Conservation (phyloP, 2,113 vertebrate species). For the Cranoglanis bouderius region DNA sequence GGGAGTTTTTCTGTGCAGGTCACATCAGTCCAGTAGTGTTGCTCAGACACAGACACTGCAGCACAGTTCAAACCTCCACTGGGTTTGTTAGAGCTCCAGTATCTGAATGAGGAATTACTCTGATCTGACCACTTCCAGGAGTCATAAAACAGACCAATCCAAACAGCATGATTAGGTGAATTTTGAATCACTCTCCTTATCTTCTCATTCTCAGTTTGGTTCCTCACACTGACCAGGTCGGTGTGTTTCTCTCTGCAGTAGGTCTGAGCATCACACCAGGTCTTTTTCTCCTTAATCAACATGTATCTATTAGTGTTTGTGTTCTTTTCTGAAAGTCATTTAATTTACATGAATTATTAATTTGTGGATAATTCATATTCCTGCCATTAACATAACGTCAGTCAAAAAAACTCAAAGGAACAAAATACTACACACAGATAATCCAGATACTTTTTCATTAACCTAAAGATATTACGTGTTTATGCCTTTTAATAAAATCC, state of each 20-base stretch:
- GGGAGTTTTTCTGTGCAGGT: neutral
- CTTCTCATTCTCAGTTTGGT: neutral
- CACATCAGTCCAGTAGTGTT: neutral
- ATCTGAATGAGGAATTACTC: slow-evolving; percentile 2
- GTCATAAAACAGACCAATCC: neutral
- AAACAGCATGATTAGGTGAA: accelerated
- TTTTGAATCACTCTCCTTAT: neutral
- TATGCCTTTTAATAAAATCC: neutral
- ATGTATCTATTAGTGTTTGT: neutral
- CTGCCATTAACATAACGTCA: neutral
- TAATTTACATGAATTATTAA: neutral
- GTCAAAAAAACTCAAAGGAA: neutral
- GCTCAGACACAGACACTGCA: neutral
- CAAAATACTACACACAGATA: neutral
- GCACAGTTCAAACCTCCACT: neutral
- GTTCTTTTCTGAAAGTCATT: neutral
- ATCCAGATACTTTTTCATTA: neutral
- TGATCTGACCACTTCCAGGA: neutral
- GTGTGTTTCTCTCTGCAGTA: neutral
- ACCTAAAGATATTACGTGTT: too few species aligned
- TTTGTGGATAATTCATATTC: neutral
- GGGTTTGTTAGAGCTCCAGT: neutral
- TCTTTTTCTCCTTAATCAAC: too few species aligned
- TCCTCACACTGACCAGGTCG: slow-evolving; percentile 9
- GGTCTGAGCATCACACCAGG: neutral